Evolutionary conservation across 2,888 invertebrate genomes (phyloP).

Genomic region (Ectropis crepuscularia): DNA sequence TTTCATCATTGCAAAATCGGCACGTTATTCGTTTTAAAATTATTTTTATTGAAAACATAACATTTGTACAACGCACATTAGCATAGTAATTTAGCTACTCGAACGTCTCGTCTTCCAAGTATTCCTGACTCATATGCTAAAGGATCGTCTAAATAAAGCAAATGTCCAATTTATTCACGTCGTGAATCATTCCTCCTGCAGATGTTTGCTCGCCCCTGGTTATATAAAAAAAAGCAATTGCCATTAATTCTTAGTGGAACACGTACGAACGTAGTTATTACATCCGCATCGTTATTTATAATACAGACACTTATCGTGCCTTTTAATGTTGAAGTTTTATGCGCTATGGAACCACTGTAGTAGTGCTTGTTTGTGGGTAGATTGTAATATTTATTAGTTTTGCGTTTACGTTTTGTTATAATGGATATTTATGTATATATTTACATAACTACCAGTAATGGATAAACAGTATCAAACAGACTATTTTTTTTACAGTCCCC

Average conservation of each 20-base stretch:
- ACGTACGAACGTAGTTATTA: slow-evolving; percentile 34
- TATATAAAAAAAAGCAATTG: slow-evolving; percentile 33
- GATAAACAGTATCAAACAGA: too few relatives aligned
- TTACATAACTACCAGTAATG: too few relatives aligned
- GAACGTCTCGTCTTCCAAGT: slow-evolving; percentile 17
- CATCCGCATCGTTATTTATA: slow-evolving; percentile 37
- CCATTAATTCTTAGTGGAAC: slow-evolving; percentile 31
- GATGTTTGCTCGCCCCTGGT: slow-evolving; percentile 36
- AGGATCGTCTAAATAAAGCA: slow-evolving; percentile 31
- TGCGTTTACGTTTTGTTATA: too few relatives aligned
- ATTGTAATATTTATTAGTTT: background rate
- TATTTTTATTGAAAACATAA: background rate
- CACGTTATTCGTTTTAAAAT: slow-evolving; percentile 4
- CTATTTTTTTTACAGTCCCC: too few relatives aligned
- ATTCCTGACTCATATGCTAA: slow-evolving; percentile 25
- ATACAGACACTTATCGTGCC: slow-evolving; percentile 31
- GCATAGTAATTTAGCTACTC: slow-evolving; percentile 3
- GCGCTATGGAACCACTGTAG: slow-evolving; percentile 6
- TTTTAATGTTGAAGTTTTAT: slow-evolving; percentile 24
- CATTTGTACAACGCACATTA: background rate
- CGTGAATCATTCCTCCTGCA: slow-evolving; percentile 36
- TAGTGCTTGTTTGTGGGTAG: background rate
- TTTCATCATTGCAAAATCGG: background rate
- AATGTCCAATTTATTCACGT: slow-evolving; percentile 29
- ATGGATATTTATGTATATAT: too few relatives aligned